Conservation (phyloP, 2,797 vertebrate species). For the Gadopsis marmoratus region DNA sequence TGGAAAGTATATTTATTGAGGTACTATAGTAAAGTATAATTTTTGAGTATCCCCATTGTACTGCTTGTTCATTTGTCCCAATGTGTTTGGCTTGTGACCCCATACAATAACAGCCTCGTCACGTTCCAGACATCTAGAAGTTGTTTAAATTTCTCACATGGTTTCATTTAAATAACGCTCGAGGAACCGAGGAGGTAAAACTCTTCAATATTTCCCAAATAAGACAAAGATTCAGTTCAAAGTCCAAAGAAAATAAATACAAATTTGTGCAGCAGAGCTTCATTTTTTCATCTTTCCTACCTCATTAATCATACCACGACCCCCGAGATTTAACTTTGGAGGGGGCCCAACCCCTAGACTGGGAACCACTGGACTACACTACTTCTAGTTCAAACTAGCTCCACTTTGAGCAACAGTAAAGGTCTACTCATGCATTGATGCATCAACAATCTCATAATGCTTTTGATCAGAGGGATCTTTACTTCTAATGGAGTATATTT, state of each 20-base stretch:
- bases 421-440: not conserved
- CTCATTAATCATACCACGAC: not conserved
- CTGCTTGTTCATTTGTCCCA: not conserved
- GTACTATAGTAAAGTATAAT: too few species aligned
- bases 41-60: not conserved
- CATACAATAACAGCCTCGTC: not conserved
- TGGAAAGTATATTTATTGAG: too few species aligned
- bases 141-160: not conserved
- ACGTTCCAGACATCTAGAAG: not conserved
- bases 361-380: not conserved
- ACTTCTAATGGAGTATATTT: not conserved
- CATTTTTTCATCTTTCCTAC: not conserved
- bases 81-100: not conserved
- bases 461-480: not conserved
- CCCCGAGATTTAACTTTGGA: not conserved
- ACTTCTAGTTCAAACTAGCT: not conserved
- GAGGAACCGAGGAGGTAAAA: not conserved
- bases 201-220: not conserved
- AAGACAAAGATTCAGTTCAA: not conserved
- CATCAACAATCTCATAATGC: not conserved
- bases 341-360: not conserved
- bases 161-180: conserved; percentile 6
- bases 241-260: not conserved
- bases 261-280: not conserved
- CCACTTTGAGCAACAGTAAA: not conserved